Percentiles rank a stretch among this genome's conserved stretches.
Evolutionary conservation across 2,888 invertebrate genomes (phyloP).

Genomic region (Cremastinae sp.): DNA sequence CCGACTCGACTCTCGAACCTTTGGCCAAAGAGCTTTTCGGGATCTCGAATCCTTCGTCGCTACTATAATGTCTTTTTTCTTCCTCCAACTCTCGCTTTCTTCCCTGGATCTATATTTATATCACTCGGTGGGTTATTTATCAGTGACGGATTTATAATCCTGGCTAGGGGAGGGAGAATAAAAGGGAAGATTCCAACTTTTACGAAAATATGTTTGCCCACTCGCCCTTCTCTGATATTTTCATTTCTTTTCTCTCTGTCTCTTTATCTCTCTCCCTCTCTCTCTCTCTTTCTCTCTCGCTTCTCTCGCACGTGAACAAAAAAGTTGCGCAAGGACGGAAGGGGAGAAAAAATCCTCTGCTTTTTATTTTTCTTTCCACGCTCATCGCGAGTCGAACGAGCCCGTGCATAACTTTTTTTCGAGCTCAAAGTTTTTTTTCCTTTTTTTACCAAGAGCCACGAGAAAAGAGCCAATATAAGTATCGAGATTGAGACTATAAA

Average conservation of each 20-base stretch:
- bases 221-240: not conserved
- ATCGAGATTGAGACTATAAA: too few relatives aligned
- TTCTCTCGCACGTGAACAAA: too few relatives aligned
- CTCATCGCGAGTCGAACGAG: too few relatives aligned
- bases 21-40: constrained; percentile 26
- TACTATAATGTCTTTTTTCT: constrained; percentile 2
- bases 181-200: constrained; percentile 8
- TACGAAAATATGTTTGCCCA: constrained; percentile 25
- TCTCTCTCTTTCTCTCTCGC: not conserved
- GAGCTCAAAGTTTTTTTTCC: too few relatives aligned
- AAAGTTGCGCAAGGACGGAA: too few relatives aligned
- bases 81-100: too few relatives aligned
- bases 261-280: not conserved
- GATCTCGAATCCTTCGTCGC: constrained; percentile 14
- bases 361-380: too few relatives aligned
- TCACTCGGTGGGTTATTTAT: constrained; percentile 39
- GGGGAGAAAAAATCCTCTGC: too few relatives aligned
- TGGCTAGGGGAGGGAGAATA: constrained; percentile 9
- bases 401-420: too few relatives aligned
- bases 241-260: not conserved
- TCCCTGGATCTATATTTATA: not conserved
- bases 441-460: too few relatives aligned
- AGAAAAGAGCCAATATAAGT: too few relatives aligned
- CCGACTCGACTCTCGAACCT: constrained; percentile 33
- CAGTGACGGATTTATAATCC: constrained; percentile 52